Conservation (phyloP, 2,888 invertebrate species). For the Macrosoma leucophasiata region DNA sequence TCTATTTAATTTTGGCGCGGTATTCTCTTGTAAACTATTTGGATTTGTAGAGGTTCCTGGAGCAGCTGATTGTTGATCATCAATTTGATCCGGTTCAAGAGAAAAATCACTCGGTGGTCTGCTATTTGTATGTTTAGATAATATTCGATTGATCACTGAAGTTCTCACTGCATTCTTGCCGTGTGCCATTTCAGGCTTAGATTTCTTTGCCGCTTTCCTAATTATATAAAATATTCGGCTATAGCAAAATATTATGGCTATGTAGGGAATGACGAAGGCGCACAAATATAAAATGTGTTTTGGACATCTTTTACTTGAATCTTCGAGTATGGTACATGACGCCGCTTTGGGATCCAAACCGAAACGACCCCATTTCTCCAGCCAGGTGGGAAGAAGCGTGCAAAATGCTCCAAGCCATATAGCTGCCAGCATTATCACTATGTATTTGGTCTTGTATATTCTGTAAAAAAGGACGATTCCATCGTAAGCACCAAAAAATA, state of each 20-base stretch:
- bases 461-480: constrained; percentile 60
- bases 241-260: constrained; percentile 88
- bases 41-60: no score
- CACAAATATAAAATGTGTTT: constrained; percentile 87
- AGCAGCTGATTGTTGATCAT: no score
- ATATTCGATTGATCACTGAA: no score
- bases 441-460: constrained; percentile 79
- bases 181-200: constrained; percentile 51
- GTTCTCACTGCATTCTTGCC: constrained; percentile 32
- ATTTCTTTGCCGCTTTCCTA: constrained; percentile 79
- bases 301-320: constrained; percentile 79
- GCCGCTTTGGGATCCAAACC: constrained; percentile 83
- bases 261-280: constrained; percentile 89
- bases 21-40: constrained; percentile 18
- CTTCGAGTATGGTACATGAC: constrained; percentile 86
- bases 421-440: constrained; percentile 81
- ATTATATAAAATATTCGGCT: constrained; percentile 88
- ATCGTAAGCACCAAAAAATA: constrained; percentile 1
- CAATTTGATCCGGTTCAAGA: constrained; percentile 1
- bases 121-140: no score
- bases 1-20: constrained; percentile 36
- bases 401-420: constrained; percentile 84
- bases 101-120: constrained; percentile 3
- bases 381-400: constrained; percentile 81
- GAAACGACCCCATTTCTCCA: constrained; percentile 86